phyloP scores from a whole-genome alignment of 2,888 invertebrate species.

The Clostera curtula region DNA sequence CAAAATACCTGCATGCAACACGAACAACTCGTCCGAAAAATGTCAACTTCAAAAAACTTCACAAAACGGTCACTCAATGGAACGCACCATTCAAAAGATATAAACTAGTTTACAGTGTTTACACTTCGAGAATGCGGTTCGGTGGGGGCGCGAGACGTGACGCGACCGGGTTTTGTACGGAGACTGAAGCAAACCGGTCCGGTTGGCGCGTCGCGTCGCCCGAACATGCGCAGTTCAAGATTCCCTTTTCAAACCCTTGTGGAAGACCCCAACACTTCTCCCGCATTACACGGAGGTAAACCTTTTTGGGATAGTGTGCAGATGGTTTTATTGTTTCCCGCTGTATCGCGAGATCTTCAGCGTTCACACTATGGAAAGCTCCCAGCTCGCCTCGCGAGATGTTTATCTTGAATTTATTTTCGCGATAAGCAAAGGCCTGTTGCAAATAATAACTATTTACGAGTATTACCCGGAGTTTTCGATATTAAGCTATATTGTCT shows the following conservation, averaged over 20 bases:
- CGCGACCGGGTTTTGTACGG: slow-evolving; percentile 38
- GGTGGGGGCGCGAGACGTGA: slow-evolving; percentile 28
- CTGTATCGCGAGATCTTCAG: slow-evolving; percentile 16
- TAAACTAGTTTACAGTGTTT: slow-evolving; percentile 34
- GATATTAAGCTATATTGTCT: no score
- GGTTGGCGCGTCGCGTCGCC: slow-evolving; percentile 39
- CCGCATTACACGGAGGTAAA: slow-evolving; percentile 54
- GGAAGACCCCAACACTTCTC: slow-evolving; percentile 47
- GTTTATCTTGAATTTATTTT: slow-evolving; percentile 2
- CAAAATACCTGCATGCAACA: slow-evolving; percentile 13
- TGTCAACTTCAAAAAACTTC: slow-evolving; percentile 32
- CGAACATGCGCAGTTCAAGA: slow-evolving; percentile 62
- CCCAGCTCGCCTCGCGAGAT: slow-evolving; percentile 1
- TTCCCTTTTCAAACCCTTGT: slow-evolving; percentile 52
- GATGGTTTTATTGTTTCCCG: slow-evolving; percentile 34
- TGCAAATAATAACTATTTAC: no score
- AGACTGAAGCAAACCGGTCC: slow-evolving; percentile 46
- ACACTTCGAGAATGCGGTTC: slow-evolving; percentile 33
- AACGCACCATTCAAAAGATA: slow-evolving; percentile 33
- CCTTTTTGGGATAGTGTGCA: slow-evolving; percentile 42
- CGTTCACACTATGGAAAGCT: slow-evolving; percentile 6
- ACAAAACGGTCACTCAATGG: slow-evolving; percentile 30
- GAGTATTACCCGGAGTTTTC: no score
- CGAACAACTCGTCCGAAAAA: slow-evolving; percentile 15
- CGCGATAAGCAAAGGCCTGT: not conserved